Percentiles rank a stretch among this genome's conserved stretches.
These are phyloP conservation scores for Melanotaenia parkinsoni DNA, from an alignment of 2,797 vertebrate species.

Conservation along the genomic window DNA sequence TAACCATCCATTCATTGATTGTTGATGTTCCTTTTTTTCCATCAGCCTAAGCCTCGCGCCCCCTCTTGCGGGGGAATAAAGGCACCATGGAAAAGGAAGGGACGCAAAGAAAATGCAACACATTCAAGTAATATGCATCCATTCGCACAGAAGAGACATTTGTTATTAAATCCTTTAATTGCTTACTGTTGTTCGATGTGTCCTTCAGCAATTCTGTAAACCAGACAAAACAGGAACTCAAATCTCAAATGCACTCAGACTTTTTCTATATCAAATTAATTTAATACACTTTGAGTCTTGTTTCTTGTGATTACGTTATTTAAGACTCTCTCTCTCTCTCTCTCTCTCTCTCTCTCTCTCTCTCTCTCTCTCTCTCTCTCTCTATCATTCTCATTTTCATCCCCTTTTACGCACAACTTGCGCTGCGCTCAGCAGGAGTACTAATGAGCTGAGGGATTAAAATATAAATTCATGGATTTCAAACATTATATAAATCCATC, in stretches of 20 bases:
- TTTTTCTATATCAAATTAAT: too few species aligned
- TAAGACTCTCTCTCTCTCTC: too few species aligned
- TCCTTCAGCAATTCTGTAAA: too few species aligned
- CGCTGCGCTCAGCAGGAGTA: too few species aligned
- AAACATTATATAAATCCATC: not conserved
- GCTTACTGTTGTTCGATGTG: not conserved
- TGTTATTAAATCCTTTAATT: not conserved
- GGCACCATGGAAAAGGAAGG: not conserved
- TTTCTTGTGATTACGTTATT: too few species aligned
- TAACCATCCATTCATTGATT: too few species aligned
- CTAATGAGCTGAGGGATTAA: not conserved
- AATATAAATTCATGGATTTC: not conserved
- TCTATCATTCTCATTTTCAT: not conserved
- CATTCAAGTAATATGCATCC: not conserved
- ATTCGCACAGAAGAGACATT: not conserved
- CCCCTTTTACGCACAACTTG: constrained; percentile 13
- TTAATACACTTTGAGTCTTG: not conserved
- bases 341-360: too few species aligned
- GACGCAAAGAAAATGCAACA: not conserved
- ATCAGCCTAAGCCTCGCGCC: constrained; percentile 39
- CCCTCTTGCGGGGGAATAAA: constrained; percentile 64
- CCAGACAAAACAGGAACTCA: too few species aligned
- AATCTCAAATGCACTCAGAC: too few species aligned
- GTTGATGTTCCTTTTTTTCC: too few species aligned
- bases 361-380: not conserved